Evolutionary conservation across 1,140 invertebrate genomes (phyloP), one percentile per base, ranked within the genome.

Genomic region (Zophobas morio): DNA sequence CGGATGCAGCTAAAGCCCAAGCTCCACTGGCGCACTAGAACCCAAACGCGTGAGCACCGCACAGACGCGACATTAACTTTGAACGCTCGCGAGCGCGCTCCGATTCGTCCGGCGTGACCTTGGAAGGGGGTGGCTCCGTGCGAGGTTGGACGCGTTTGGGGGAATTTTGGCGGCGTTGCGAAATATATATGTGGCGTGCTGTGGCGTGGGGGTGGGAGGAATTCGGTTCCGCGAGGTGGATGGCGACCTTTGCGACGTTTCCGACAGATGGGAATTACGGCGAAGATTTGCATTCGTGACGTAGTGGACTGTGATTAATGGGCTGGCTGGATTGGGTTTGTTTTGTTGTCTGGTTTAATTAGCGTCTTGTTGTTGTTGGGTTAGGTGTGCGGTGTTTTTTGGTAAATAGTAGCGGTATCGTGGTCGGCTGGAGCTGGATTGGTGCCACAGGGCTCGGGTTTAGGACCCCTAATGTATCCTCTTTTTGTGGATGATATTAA

Each of bases 31-130:
- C 56, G 56, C 56, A 60, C 53, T 34, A 3, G 32, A 54, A 54
- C 35, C 53, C 53, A 54, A 54, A 54, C 56, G 42, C 42, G 56
- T 60, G 34, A 39, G 36, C 56, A 60, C 56, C 35, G 56, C 56
- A 37, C 56, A 20, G 36, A 60, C 56, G 36, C 56, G 36, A 60
- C 56, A 36, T 60, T 20, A 20, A 20, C 20, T 60, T 60, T n/a
- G 36, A 60, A 60, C 37, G 56, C 56, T 32, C 35, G 56, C 35
- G 56, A 60, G 35, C 36, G 56, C 35, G 1, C 36, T 35, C 56
- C 32, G 56, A 39, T 60, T 54, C 35, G 53, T 54, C 53, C 53
- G 53, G 32, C 20, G 8, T 60, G 56, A 60, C 56, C 56, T 60
- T 60, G 56, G 56, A 60, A 36, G 56, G 56, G 56, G 35, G 56